phyloP scores from a whole-genome alignment of 2,888 invertebrate genomes.

The Drosophila silvestris region DNA sequence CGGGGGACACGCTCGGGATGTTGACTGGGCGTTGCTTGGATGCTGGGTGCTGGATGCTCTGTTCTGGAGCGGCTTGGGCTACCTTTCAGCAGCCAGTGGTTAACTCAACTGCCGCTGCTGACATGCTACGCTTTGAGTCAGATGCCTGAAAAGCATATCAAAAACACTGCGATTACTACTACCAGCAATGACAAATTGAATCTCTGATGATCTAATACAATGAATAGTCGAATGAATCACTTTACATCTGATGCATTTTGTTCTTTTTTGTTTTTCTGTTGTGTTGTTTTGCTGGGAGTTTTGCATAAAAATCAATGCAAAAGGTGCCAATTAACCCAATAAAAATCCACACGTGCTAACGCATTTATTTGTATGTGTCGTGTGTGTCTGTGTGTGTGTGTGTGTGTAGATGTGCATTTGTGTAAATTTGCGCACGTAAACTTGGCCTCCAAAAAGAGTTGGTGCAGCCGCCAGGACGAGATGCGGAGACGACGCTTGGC shows the following conservation, averaged over 20 bases:
- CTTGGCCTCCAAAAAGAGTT: constrained; percentile 76
- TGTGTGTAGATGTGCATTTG: neutral
- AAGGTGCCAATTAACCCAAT: constrained; percentile 53
- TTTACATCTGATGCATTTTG: constrained; percentile 10
- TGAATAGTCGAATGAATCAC: constrained; percentile 39
- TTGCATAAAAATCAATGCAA: constrained; percentile 35
- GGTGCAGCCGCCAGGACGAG: constrained; percentile 13
- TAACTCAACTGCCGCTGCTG: constrained; percentile 58
- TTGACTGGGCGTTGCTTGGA: constrained; percentile 11
- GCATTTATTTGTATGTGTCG: constrained; percentile 4
- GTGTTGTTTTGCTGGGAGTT: constrained; percentile 11
- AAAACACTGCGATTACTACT: constrained; percentile 6
- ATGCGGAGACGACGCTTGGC: constrained; percentile 1
- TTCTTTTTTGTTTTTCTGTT: too few relatives aligned
- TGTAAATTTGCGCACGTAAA: constrained; percentile 63
- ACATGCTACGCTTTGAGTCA: constrained; percentile 50
- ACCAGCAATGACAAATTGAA: constrained; percentile 5
- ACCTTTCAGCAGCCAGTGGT: constrained; percentile 52
- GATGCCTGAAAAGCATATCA: constrained; percentile 35
- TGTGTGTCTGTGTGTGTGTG: neutral
- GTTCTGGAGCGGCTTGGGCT: constrained; percentile 19
- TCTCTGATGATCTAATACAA: constrained; percentile 55
- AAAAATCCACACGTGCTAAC: constrained; percentile 21
- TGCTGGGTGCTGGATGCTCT: constrained; percentile 6
- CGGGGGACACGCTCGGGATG: neutral